Base-by-base conservation (phyloP, 1,140 invertebrate species). In the Caenorhabditis briggsae region DNA sequence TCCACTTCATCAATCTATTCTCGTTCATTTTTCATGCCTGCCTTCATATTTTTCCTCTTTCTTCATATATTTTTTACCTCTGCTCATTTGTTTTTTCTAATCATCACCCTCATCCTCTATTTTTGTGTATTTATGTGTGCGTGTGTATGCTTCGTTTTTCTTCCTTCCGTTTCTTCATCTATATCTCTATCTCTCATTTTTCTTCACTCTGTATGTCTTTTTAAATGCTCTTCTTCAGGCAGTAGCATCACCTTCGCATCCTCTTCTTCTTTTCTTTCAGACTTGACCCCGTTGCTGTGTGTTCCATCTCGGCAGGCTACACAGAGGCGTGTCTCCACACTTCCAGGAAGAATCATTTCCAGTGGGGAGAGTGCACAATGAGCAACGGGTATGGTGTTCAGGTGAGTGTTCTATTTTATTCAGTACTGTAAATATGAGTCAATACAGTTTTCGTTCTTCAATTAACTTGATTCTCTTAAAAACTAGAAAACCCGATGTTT, bases 301-400 rank as follows among this genome's bases (percentile, higher is more conserved):
- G 41, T 18, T 8, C n/a, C 23, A 25, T 20, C 25, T 23, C 23
- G 11, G 11, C 16, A 9, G 12, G 11, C 50, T 61, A 9, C 23
- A 61, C n/a, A 11, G 20, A 25, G 12, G 11, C 7, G 9, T 9
- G 46, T 11, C 43, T 50, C 70, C 70, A 3, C n/a, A 9, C 46
- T 25, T 20, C 43, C 46, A 8, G 33, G 41, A 70, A 48, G 12
- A 70, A 50, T 78, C 46, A 50, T 78, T 50, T 50, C 14, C 18
- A 78, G 70, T 20, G 46, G n/a, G 70, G 50, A n/a, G 33, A 65
- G 46, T 48, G 20, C 46, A 78, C 70, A 78, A 78, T 78, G 70
- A 78, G 33, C 70, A 78, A 78, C 70, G 70, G 70, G 70, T 78
- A 78, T 78, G 70, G 46, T 78, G 70, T 78, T 12, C 70, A 78